Evolutionary conservation across 2,888 invertebrate species (phyloP), one percentile per base, ranked within the genome.

Genomic region (Itoplectis maculator): DNA sequence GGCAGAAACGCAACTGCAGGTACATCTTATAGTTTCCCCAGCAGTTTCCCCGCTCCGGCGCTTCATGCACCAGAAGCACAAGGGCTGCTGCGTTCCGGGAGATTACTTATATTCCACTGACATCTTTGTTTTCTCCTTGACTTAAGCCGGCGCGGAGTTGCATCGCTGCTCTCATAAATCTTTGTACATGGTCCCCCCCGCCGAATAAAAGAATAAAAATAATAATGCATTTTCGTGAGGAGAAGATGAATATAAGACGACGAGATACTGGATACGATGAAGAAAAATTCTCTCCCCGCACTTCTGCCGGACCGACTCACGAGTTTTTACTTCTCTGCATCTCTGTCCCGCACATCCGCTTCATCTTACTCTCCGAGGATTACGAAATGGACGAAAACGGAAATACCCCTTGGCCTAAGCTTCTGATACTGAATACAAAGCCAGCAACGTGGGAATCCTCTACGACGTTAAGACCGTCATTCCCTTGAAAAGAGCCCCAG

Each of bases 1-100:
- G 54, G 66, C 72, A 82, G 72, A 75, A 81, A 81, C 56, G 68
- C 66, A 79, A 63, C 59, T 47, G 40, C 68, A 68, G 47, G 45
- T 63, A 80, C 11, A 23, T 15, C 11, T 35, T 54, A 63, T 40
- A 76, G 15, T 81, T 69, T 54, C 54, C 35, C 49, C 40, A 35
- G 54, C 11, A 15, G 42, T 35, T 37, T 37, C 13, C 6, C 42
- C 18, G 11, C 29, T 42, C 20, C 20, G 61, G 37, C 35, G 18
- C 73, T 59, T 59, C 37, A 61, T 61, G 20, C 73, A 18, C 37
- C 15, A 45, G 42, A 20, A 37, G 6, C 47, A 20, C 35, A 6
- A 49, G 59, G 59, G 59, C 35, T 37, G 59, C 35, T 37, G 47
- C 61, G 61, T 61, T 73, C 47, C 73, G 20, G 63, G 49, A 18